Evolutionary conservation across 1,140 invertebrate genomes (phyloP).

Genomic region (Dufourea novaeangliae): DNA sequence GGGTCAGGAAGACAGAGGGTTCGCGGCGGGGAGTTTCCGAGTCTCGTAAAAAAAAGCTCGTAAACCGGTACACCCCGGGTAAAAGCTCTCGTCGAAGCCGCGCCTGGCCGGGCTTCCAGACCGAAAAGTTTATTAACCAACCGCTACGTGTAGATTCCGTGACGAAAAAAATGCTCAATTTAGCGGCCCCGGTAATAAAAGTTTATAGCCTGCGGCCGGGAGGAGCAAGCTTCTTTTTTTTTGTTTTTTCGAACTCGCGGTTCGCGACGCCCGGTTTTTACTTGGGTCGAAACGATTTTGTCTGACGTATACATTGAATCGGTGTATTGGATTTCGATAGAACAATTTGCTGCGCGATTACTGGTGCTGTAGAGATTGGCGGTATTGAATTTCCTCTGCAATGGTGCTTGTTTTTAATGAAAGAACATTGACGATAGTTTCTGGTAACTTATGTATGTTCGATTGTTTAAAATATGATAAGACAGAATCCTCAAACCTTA

Average conservation of each 20-base stretch:
- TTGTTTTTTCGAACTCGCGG: background rate
- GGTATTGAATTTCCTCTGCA: background rate
- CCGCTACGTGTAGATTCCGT: conserved; percentile 27
- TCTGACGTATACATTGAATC: too few relatives aligned
- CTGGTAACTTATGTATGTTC: too few relatives aligned
- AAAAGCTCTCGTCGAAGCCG: conserved; percentile 6
- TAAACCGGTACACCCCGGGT: conserved; percentile 31
- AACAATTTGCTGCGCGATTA: too few relatives aligned
- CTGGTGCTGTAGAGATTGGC: too few relatives aligned
- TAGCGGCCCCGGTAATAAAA: conserved; percentile 42
- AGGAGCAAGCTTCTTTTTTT: conserved; percentile 11
- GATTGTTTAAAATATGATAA: too few relatives aligned
- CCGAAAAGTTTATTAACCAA: conserved; percentile 58
- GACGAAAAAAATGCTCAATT: conserved; percentile 43
- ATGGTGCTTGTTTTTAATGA: background rate
- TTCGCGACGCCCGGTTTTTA: background rate
- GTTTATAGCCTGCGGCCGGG: conserved; percentile 23
- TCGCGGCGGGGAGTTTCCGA: conserved; percentile 39
- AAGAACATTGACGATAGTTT: too few relatives aligned
- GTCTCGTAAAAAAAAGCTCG: conserved; percentile 59
- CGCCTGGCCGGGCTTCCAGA: background rate
- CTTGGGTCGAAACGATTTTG: background rate
- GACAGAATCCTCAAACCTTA: too few relatives aligned
- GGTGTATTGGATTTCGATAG: background rate
- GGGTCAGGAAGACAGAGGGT: conserved; percentile 1